A percentile compares a stretch with the other conserved stretches of the same genome.
Evolutionary conservation across 2,797 vertebrate species (phyloP).

Genomic region (Chiloscyllium punctatum): DNA sequence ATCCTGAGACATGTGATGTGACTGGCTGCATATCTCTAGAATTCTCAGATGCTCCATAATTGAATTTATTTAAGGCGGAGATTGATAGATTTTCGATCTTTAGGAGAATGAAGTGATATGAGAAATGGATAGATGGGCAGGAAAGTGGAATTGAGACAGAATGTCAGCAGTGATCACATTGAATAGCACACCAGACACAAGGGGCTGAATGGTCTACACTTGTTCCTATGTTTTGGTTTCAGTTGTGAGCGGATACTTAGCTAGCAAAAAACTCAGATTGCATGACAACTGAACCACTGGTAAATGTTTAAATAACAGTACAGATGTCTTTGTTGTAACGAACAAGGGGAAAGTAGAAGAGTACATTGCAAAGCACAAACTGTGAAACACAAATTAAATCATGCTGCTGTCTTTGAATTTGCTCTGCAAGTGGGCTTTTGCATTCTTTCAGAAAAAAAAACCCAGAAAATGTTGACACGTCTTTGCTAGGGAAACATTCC

Average conservation of each 20-base stretch:
- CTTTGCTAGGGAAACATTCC: background rate
- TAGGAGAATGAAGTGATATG: no score
- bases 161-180: no score
- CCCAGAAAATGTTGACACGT: background rate
- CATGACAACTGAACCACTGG: background rate
- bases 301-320: background rate
- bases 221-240: no score
- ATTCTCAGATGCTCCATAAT: background rate
- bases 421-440: background rate
- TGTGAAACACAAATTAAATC: background rate
- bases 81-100: no score
- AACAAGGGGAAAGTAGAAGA: background rate
- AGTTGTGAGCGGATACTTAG: background rate
- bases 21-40: background rate
- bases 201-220: no score
- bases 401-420: background rate
- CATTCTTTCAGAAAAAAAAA: background rate
- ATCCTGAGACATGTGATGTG: background rate
- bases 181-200: no score
- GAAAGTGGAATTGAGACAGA: no score
- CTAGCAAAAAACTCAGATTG: background rate
- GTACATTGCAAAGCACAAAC: background rate
- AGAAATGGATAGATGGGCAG: no score
- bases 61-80: no score
- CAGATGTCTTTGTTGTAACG: background rate